Evolutionary conservation across 1,140 invertebrate genomes (phyloP), one percentile per base, ranked within the genome.

Genomic region (Pomacea maculata): DNA sequence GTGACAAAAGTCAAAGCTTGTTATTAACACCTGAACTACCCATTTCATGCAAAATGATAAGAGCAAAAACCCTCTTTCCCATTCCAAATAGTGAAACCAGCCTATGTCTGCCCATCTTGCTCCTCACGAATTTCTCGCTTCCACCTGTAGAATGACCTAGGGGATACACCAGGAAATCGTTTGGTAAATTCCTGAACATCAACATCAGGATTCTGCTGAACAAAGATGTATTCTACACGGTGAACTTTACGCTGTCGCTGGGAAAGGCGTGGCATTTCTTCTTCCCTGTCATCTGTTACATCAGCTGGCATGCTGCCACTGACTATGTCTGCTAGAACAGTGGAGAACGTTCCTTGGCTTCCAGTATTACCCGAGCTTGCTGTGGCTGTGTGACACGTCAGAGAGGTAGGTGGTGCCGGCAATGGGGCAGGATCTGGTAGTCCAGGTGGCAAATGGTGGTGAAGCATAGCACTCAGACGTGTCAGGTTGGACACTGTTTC

Each of bases 141-240:
- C 84, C 84, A 85, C 29, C 84, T 79, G 70, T 85, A 85, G 75
- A 85, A 85, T 21, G 84, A 83, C 14, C 84, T 74, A 29, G 80
- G 70, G n/a, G 84, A 85, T 19, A 85, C 82, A 45, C 73, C 64
- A 12, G 84, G 84, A 71, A 83, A 85, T 9, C 77, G 80, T 17
- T 70, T 57, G 25, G 72, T 77, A 54, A 85, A 85, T 71, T 85
- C 84, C 57, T 83, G 82, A 12, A 82, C 83, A 65, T 85, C 84
- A 45, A 85, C 82, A 64, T 81, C 78, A 63, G 84, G 84, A 68
- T 83, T 85, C 71, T 83, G 80, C 70, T 83, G 80, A 17, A 85
- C 78, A 73, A 75, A 85, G 52, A 83, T 65, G 76, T 85, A 85
- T 68, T 85, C 84, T n/a, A 79, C 84, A 34, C 84, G 80, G 70